Base-by-base conservation (phyloP, 2,113 vertebrate genomes). In the Hippopotamus amphibius region DNA sequence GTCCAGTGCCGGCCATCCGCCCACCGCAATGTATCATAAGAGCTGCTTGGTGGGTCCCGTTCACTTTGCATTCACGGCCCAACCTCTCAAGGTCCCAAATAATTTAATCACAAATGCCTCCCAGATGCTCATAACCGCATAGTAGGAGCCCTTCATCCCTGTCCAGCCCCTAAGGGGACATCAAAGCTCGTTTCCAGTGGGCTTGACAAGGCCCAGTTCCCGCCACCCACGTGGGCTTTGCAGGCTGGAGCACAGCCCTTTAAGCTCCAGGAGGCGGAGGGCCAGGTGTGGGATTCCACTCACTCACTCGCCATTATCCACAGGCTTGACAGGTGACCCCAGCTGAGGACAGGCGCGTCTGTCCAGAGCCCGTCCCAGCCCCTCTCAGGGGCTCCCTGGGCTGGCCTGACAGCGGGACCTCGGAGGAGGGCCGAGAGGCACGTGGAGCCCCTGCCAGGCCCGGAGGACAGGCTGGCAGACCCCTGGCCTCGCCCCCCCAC, bases 1-100 rank as follows among this genome's bases (percentile, higher is more conserved):
- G 9, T 15, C 14, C 55, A 1, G 7, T 1, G 3, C 65, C 0
- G 0, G 61, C 30, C 0, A 37, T 10, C 30, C n/a, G 24, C 28
- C 74, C 5, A 10, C n/a, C 61, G 24, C 9, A 9, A 22, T 0
- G 30, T 55, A 48, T 53, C 59, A 11, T 28, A 37, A 5, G 13
- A 1, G 41, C 90, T 50, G 15, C 26, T 28, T 48, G 10, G 37
- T 6, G 0, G 0, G 59, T 66, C 22, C 30, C 14, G 19, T 55
- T 16, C n/a, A 46, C 71, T 80, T 30, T 79, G 43, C 22, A 7
- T 19, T 71, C 61, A 11, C 19, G 21, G 37, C 53, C 6, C 1
- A 55, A 17, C 24, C 69, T 37, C 65, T 22, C 2, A 3, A 7
- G 9, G 46, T 59, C 21, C 50, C 13, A 11, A 41, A 21, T 63